phyloP scores from a whole-genome alignment of 2,113 vertebrate species.

The Pitta sordida region DNA sequence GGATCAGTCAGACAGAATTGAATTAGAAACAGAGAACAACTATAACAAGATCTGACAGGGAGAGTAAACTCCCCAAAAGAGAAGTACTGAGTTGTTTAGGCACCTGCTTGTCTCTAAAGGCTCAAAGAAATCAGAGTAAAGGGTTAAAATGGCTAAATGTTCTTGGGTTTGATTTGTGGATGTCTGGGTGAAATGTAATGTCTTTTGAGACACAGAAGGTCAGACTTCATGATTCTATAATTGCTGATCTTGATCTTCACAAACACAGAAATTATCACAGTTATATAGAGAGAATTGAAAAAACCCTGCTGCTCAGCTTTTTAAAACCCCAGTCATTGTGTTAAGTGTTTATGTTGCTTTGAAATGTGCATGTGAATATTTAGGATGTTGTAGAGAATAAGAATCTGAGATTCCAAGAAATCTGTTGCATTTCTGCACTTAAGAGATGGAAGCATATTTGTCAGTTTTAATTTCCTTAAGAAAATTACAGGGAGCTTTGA shows the following conservation, averaged over 20 bases:
- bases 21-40: neutral
- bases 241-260: neutral
- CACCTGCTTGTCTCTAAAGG: neutral
- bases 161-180: accelerated
- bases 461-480: neutral
- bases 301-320: neutral
- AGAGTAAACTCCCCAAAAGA: neutral
- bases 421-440: neutral
- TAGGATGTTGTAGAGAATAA: neutral
- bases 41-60: neutral
- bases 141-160: neutral
- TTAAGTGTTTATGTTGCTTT: neutral
- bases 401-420: neutral
- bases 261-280: neutral
- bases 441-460: accelerated
- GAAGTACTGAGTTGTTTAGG: neutral
- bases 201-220: neutral
- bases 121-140: neutral
- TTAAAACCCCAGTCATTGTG: neutral
- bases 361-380: neutral
- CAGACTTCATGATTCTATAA: neutral
- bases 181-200: neutral
- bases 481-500: neutral
- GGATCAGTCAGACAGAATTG: neutral
- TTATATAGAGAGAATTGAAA: neutral